Base-by-base conservation (phyloP, 2,888 invertebrate genomes). In the Aleiodes leptofemur region DNA sequence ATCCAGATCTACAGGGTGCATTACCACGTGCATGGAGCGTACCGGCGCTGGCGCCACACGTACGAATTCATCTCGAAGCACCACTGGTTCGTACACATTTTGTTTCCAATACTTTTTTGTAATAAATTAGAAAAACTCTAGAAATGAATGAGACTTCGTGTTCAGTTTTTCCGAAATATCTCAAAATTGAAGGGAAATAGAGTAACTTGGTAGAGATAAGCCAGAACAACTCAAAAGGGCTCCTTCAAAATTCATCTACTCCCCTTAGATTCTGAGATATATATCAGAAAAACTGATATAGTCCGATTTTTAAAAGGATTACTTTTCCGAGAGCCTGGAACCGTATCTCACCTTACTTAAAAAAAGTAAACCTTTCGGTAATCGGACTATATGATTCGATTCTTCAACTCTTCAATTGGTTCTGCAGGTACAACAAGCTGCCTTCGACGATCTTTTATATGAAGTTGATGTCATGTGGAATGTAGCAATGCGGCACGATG, bases 381-480 rank as follows among this genome's bases (percentile, higher is more conserved):
- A n/a, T n/a, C n/a, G n/a, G n/a, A n/a, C n/a, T n/a, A n/a, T n/a
- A 34, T 57, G 56, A 14, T 38, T 43, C 11, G 53, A 23, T 48
- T 57, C 4, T 16, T 16, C 14, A 29, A 8, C 31, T 64, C 1
- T 34, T 0, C 31, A 34, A 69, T 69, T 68, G 7, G 14, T 73
- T 69, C n/a, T 55, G 53, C 38, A 88, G 88, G 83, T 96, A 70
- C 96, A 97, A 87, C 96, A 96, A 89, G 96, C 96, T 59, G 94
- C 96, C 56, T 96, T 97, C 90, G 96, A 96, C 89, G 95, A 95
- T 88, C 92, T 93, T 82, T 89, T 93, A 13, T 97, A 96, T 90
- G 92, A 94, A 74, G 94, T 97, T 80, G 97, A 97, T 90, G 94
- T 96, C 61, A 95, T 95, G 92, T 90, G 96, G 69, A 96, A 96